Conservation (phyloP, 1,140 invertebrate genomes). For the Leptinotarsa texana region DNA sequence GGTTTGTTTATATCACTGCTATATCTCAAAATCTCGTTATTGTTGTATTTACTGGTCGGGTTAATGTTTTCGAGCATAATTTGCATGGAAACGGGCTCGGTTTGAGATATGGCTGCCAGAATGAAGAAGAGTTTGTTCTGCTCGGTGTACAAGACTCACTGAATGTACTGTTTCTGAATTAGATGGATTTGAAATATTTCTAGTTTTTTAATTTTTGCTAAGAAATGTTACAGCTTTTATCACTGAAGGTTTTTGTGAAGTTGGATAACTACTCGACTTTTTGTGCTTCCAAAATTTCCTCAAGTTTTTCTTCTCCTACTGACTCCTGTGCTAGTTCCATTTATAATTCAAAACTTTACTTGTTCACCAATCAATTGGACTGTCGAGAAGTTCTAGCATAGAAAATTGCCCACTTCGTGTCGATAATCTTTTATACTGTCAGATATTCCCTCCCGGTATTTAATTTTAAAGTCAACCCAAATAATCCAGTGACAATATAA, state of each 20-base stretch:
- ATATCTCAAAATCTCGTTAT: constrained; percentile 8
- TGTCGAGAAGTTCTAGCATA: background rate
- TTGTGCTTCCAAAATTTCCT: too few relatives aligned
- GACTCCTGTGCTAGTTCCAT: too few relatives aligned
- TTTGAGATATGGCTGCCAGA: background rate
- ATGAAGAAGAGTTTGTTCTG: background rate
- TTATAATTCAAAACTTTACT: too few relatives aligned
- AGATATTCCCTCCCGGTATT: constrained; percentile 6
- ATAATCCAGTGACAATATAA: constrained; percentile 20
- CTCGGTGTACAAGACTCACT: too few relatives aligned
- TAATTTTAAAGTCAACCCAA: constrained; percentile 15
- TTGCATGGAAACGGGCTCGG: constrained; percentile 12
- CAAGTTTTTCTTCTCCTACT: too few relatives aligned
- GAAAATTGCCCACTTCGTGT: constrained; percentile 21
- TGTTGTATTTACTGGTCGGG: constrained; percentile 3
- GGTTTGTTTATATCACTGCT: constrained; percentile 19
- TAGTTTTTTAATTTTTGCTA: too few relatives aligned
- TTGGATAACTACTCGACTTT: too few relatives aligned
- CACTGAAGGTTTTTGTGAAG: too few relatives aligned
- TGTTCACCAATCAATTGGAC: too few relatives aligned
- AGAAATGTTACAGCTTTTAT: too few relatives aligned
- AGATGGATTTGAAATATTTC: too few relatives aligned
- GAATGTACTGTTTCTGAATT: too few relatives aligned
- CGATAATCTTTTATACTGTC: constrained; percentile 22
- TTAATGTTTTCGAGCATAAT: constrained; percentile 11